These are phyloP conservation scores for Penaeus vannamei DNA, from an alignment of 1,140 invertebrate species.

Conservation along the genomic window DNA sequence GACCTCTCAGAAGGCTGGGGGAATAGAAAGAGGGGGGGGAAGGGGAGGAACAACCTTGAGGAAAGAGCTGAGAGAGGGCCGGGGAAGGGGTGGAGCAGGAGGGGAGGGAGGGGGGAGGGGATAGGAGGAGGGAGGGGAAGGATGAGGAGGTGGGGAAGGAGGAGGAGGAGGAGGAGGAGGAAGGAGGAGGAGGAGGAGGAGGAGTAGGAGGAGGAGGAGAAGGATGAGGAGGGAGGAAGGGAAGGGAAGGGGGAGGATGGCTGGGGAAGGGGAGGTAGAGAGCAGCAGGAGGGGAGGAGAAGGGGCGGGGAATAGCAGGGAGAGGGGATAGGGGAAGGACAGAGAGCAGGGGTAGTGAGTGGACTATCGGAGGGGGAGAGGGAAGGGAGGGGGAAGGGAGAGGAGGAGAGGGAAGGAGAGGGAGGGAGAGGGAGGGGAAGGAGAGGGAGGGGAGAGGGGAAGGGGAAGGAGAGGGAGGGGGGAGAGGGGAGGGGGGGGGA, in stretches of 20 bases:
- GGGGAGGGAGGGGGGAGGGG: slow-evolving; percentile 1
- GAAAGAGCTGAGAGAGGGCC: neutral
- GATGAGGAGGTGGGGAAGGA: neutral
- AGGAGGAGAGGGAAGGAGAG: slow-evolving; percentile 2
- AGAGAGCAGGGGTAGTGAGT: neutral
- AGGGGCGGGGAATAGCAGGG: neutral
- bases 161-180: neutral
- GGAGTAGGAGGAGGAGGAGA: too few relatives aligned
- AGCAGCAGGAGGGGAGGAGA: neutral
- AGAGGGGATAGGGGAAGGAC: neutral
- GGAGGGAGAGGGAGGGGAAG: too few relatives aligned
- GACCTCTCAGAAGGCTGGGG: neutral
- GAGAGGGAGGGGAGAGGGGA: neutral
- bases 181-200: neutral
- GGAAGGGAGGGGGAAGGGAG: neutral
- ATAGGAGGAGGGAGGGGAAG: neutral
- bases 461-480: neutral
- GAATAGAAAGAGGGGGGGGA: neutral
- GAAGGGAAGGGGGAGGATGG: too few relatives aligned
- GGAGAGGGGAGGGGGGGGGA: too few relatives aligned
- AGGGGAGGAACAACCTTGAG: neutral
- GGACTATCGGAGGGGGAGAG: neutral
- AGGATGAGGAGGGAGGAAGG: too few relatives aligned
- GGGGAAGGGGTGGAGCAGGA: neutral
- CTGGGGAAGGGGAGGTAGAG: too few relatives aligned